Evolutionary conservation across 2,113 vertebrate species (phyloP).

Genomic region (Percina caprodes): DNA sequence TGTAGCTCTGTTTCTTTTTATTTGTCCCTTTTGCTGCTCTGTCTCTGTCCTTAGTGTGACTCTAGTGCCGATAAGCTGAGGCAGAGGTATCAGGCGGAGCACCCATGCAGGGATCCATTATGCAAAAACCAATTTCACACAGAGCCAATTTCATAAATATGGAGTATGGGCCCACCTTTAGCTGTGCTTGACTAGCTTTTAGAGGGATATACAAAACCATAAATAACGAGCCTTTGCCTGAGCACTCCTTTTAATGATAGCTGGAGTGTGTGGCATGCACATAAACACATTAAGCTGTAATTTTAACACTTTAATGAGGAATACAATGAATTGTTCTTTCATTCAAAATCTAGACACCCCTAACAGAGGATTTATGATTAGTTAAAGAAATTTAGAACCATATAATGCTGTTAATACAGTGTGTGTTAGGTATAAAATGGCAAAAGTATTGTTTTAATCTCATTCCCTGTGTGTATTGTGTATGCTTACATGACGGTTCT

Average conservation of each 20-base stretch:
- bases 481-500: too few species aligned
- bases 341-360: slow-evolving; percentile 41
- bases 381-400: slow-evolving; percentile 22
- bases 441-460: slow-evolving; percentile 21
- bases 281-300: slow-evolving; percentile 64
- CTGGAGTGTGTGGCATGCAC: slow-evolving; percentile 64
- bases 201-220: slow-evolving; percentile 84
- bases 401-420: slow-evolving; percentile 13
- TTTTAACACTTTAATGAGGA: slow-evolving; percentile 66
- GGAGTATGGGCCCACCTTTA: slow-evolving; percentile 83
- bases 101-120: slow-evolving; percentile 87
- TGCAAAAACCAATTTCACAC: slow-evolving; percentile 89
- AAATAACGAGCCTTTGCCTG: slow-evolving; percentile 79
- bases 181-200: slow-evolving; percentile 81
- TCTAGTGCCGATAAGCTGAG: slow-evolving; percentile 76
- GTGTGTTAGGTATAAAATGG: slow-evolving; percentile 5
- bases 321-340: slow-evolving; percentile 54
- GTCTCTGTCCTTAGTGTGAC: slow-evolving; percentile 71
- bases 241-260: slow-evolving; percentile 73
- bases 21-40: slow-evolving; percentile 52
- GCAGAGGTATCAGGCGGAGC: slow-evolving; percentile 77
- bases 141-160: slow-evolving; percentile 89
- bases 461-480: background rate
- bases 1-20: slow-evolving; percentile 41
- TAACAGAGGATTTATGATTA: slow-evolving; percentile 42